Evolutionary conservation across 2,888 invertebrate species (phyloP).

Genomic region (Cantharis rustica): DNA sequence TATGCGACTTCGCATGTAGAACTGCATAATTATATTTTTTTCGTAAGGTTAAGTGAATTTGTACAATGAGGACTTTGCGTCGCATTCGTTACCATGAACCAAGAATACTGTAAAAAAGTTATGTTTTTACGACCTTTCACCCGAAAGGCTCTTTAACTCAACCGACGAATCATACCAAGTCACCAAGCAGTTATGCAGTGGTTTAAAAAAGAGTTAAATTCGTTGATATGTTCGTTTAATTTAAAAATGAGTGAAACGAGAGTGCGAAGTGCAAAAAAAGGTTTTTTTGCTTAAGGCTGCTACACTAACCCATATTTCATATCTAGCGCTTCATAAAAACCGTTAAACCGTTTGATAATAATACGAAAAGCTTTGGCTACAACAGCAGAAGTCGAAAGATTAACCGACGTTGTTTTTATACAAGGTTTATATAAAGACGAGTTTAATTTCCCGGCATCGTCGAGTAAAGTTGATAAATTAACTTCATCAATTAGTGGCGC

Average conservation of each 20-base stretch:
- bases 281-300: conserved; percentile 6
- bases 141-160: too few species aligned
- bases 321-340: conserved; percentile 26
- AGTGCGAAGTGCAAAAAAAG: background rate
- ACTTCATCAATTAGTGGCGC: conserved; percentile 41
- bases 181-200: too few species aligned
- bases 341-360: conserved; percentile 29
- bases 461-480: conserved; percentile 42
- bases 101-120: too few species aligned
- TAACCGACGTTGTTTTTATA: conserved; percentile 35
- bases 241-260: background rate
- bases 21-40: background rate
- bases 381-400: conserved; percentile 35
- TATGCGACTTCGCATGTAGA: background rate
- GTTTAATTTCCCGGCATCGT: conserved; percentile 41
- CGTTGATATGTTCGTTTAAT: background rate
- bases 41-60: background rate
- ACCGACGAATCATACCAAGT: too few species aligned
- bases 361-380: conserved; percentile 31
- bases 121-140: too few species aligned
- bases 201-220: background rate
- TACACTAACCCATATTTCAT: conserved; percentile 27
- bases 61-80: background rate
- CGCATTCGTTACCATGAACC: too few species aligned
- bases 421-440: conserved; percentile 35